Evolutionary conservation across 2,888 invertebrate genomes (phyloP).

Genomic region (Elysia crispata): DNA sequence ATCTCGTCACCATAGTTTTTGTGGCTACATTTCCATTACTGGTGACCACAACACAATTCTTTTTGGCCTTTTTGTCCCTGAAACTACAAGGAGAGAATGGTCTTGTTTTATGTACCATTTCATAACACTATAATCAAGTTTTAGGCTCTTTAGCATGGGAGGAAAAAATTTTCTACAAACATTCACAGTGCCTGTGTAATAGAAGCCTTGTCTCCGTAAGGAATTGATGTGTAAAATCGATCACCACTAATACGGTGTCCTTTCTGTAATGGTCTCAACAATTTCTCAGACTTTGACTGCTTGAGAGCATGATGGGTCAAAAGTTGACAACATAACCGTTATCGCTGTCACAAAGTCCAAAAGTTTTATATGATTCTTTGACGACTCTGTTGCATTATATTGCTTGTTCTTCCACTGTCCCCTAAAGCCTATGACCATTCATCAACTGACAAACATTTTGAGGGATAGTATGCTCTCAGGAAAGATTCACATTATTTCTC

Average conservation of each 20-base stretch:
- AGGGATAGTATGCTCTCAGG: constrained; percentile 6
- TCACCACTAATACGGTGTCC: constrained; percentile 21
- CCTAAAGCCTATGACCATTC: constrained; percentile 28
- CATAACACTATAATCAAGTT: background rate
- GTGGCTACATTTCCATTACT: constrained; percentile 5
- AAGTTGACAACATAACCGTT: constrained; percentile 19
- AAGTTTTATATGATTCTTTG: constrained; percentile 29
- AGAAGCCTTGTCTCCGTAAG: background rate
- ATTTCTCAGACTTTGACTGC: constrained; percentile 20
- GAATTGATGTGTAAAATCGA: constrained; percentile 20
- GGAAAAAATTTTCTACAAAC: constrained; percentile 22
- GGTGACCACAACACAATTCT: constrained; percentile 15
- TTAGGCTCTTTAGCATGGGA: background rate
- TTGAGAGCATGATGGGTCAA: background rate
- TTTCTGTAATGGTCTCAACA: background rate
- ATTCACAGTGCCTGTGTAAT: constrained; percentile 24
- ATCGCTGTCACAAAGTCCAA: constrained; percentile 16
- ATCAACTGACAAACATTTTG: constrained; percentile 20
- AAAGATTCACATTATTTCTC: background rate
- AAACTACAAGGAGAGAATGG: constrained; percentile 1
- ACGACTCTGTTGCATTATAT: constrained; percentile 5
- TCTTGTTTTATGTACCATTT: constrained; percentile 20
- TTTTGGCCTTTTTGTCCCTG: constrained; percentile 29
- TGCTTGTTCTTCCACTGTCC: constrained; percentile 24
- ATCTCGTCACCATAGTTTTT: background rate